These are phyloP conservation scores for Notothenia coriiceps DNA, from an alignment of 2,113 vertebrate species.

Conservation along the genomic window DNA sequence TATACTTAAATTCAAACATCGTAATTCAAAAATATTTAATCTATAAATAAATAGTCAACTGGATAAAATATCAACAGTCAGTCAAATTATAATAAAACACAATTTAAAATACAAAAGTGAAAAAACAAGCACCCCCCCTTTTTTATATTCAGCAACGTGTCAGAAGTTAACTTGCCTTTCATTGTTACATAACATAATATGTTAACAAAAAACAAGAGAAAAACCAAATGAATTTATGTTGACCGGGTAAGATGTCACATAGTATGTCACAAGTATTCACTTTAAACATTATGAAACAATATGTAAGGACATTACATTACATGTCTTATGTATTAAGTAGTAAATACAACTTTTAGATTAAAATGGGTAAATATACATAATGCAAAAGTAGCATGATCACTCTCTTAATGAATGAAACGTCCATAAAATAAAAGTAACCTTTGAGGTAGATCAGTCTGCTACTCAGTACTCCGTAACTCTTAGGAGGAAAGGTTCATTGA, in stretches of 20 bases:
- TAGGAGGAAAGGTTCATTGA: constrained; percentile 7
- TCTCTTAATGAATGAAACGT: constrained; percentile 1
- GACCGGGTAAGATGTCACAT: not conserved
- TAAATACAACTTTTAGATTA: constrained; percentile 24
- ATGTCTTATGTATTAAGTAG: not conserved
- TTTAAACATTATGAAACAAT: not conserved
- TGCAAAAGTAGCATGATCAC: not conserved
- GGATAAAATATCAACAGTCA: not conserved
- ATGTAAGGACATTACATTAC: not conserved
- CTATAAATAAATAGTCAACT: not conserved
- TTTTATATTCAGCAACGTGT: no score
- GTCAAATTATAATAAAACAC: not conserved
- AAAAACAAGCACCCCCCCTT: not conserved
- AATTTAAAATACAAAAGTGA: not conserved
- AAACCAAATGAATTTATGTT: not conserved
- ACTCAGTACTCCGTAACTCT: constrained; percentile 4
- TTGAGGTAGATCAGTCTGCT: constrained; percentile 59
- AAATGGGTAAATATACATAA: constrained; percentile 8
- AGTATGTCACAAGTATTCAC: not conserved
- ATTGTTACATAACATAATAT: not conserved
- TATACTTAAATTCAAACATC: not conserved
- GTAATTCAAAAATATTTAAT: not conserved
- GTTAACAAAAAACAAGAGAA: not conserved
- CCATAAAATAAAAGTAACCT: constrained; percentile 12
- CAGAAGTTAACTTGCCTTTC: not conserved